Percentiles rank a stretch among this genome's conserved stretches.
Conservation (phyloP, 2,113 vertebrate species). For the Girardinichthys multiradiatus region DNA sequence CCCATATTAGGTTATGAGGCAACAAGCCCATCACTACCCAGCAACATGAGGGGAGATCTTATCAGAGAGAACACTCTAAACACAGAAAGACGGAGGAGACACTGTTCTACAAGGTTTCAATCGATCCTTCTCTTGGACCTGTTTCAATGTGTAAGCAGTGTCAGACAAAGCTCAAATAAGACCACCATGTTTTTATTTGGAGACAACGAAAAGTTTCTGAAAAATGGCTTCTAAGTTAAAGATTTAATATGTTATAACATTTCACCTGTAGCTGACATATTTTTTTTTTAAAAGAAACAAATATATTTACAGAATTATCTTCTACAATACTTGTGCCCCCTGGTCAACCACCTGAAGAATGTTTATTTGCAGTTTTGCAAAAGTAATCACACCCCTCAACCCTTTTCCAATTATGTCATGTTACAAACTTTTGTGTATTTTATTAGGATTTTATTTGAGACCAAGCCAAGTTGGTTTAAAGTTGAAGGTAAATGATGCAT, state of each 20-base stretch:
- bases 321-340: not conserved
- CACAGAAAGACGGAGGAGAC: constrained; percentile 43
- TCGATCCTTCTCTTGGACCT: constrained; percentile 51
- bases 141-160: constrained; percentile 36
- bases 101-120: constrained; percentile 39
- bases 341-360: not conserved
- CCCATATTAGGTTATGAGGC: constrained; percentile 81
- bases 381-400: too few species aligned
- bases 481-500: too few species aligned
- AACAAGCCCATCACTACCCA: constrained; percentile 35
- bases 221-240: not conserved
- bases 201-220: not conserved
- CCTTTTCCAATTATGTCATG: too few species aligned
- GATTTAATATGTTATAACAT: too few species aligned
- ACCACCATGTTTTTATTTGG: constrained; percentile 33
- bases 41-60: constrained; percentile 60
- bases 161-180: constrained; percentile 34
- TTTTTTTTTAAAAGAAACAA: not conserved
- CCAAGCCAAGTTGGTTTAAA: too few species aligned
- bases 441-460: too few species aligned
- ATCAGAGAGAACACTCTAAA: constrained; percentile 67
- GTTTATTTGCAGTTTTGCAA: too few species aligned
- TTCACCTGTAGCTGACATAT: not conserved
- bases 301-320: not conserved
- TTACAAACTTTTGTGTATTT: too few species aligned